Percentiles rank a stretch among this genome's conserved stretches.
These are phyloP conservation scores for Xiphydria camelus DNA, from an alignment of 2,888 invertebrate genomes.

Conservation along the genomic window DNA sequence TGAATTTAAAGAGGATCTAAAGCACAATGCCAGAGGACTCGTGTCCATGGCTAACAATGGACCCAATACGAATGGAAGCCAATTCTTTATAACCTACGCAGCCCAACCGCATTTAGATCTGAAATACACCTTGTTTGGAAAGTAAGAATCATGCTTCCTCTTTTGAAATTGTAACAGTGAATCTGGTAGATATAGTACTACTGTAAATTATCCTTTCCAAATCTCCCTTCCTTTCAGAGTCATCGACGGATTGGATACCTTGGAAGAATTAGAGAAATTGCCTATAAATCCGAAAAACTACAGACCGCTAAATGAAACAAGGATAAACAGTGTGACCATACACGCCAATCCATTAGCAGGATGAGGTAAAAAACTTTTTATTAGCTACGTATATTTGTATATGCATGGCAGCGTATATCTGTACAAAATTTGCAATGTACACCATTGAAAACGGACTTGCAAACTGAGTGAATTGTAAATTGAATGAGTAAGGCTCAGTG, in stretches of 20 bases:
- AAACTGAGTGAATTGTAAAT: no score
- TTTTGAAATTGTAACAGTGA: not conserved
- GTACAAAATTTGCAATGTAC: slow-evolving; percentile 5
- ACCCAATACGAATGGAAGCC: slow-evolving; percentile 95
- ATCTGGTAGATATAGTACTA: slow-evolving; percentile 9
- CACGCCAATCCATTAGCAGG: slow-evolving; percentile 97
- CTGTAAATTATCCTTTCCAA: no score
- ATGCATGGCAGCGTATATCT: slow-evolving; percentile 3
- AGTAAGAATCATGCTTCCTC: slow-evolving; percentile 62
- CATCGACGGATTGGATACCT: slow-evolving; percentile 94
- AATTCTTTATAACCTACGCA: slow-evolving; percentile 95
- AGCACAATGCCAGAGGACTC: slow-evolving; percentile 87
- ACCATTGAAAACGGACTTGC: no score
- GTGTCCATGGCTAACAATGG: slow-evolving; percentile 99
- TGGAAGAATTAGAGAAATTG: slow-evolving; percentile 95
- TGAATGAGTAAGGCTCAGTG: no score
- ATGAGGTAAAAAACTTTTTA: slow-evolving; percentile 45
- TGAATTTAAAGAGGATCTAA: slow-evolving; percentile 92
- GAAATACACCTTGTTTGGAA: slow-evolving; percentile 96
- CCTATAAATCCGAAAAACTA: slow-evolving; percentile 93
- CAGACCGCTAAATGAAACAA: slow-evolving; percentile 82
- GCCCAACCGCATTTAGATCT: slow-evolving; percentile 94
- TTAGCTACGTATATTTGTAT: slow-evolving; percentile 3
- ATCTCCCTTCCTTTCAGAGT: slow-evolving; percentile 72
- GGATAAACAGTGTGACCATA: slow-evolving; percentile 88